Conservation (phyloP, 1,140 invertebrate species). For the Batillaria attramentaria region DNA sequence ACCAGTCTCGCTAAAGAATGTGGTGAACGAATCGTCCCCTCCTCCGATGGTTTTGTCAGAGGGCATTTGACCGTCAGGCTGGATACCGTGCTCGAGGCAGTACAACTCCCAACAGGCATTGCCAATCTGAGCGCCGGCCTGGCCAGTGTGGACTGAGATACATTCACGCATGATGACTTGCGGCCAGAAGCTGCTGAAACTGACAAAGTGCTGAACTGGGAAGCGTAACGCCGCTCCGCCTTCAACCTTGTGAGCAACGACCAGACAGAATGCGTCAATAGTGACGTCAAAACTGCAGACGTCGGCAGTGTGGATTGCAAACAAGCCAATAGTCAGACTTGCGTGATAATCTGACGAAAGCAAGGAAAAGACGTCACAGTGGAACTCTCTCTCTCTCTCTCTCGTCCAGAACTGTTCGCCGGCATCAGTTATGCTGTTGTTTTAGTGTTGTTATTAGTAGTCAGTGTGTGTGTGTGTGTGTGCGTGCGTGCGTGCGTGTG, state of each 20-base stretch:
- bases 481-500: background rate
- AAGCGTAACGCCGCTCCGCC: no score
- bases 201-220: background rate
- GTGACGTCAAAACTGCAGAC: no score
- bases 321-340: no score
- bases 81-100: slow-evolving; percentile 90
- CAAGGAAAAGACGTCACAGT: background rate
- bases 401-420: no score
- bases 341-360: no score
- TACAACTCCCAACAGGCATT: slow-evolving; percentile 80
- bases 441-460: no score
- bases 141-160: slow-evolving; percentile 88
- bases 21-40: slow-evolving; percentile 88
- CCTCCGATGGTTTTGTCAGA: slow-evolving; percentile 70
- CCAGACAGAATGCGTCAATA: no score
- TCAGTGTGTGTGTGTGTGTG: slow-evolving; percentile 12
- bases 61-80: slow-evolving; percentile 82
- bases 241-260: no score
- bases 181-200: background rate
- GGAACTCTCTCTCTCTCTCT: no score
- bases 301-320: no score
- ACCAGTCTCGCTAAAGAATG: slow-evolving; percentile 92
- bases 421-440: no score
- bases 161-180: slow-evolving; percentile 77
- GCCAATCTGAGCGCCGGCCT: slow-evolving; percentile 87